Base-by-base conservation (phyloP, 1,140 invertebrate genomes). In the Parasteatoda tepidariorum region DNA sequence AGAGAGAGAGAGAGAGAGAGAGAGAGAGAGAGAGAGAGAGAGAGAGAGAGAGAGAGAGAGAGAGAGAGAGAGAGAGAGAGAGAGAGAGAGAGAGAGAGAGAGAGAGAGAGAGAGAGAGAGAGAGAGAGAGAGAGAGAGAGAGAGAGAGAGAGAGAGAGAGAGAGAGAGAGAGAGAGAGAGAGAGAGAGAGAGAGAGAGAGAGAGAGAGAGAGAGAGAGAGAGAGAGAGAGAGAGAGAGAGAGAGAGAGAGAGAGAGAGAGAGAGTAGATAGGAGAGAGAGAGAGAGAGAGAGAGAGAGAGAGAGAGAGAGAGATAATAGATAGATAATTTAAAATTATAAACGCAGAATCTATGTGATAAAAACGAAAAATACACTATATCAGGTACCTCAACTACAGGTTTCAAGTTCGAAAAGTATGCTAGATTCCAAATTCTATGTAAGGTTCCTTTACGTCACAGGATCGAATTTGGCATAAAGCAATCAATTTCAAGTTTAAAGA, bases 81-180 rank as follows among this genome's bases (percentile, higher is more conserved):
- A 70, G 67, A 70, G 67, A 70, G 67, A 70, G 67, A 70, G 67
- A 70, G 67, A 70, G 67, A 70, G 67, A 70, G 67, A 70, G 67
- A 70, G 67, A 70, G 67, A 70, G 67, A 70, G 67, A 70, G 67
- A 70, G 67, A 70, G 55, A 59, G 55, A 59, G 55, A 59, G 55
- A 59, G 55, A 59, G 55, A 59, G 55, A 59, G 55, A 59, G 55
- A 59, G 55, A 59, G 55, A 59, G 55, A 59, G 55, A 59, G 55
- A 59, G 55, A 59, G 55, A 59, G 55, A 59, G 55, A 59, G 55
- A 59, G 55, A 59, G 55, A 59, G 55, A 59, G 55, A 59, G 55
- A 59, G 55, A 59, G 55, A 59, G 55, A 59, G 55, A 59, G 55
- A 59, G 55, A 59, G 55, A 59, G 55, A 59, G 55, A 59, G 55